Evolutionary conservation across 53 echinoderm and acorn worm genomes (phyloP), one percentile per base, ranked within the genome.

Genomic region (Arbacia lixula): DNA sequence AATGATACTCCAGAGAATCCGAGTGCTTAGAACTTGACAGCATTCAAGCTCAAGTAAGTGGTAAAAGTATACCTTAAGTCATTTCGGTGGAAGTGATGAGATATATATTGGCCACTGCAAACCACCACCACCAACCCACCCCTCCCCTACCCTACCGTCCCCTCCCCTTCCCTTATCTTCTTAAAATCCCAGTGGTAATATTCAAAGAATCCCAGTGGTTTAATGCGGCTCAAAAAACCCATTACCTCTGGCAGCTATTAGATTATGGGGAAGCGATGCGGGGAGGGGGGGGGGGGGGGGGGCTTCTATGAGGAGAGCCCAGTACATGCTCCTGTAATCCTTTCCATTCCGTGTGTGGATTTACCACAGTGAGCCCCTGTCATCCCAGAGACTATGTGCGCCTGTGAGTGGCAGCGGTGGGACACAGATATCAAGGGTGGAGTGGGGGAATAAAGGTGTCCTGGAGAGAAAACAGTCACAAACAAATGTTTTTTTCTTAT

Each of bases 321-420:
- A 32, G 75, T 75, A 75, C 75, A 75, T 41, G 75, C 32, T 54
- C 53, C 36, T 32, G 75, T 75, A 75, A 75, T 75, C 75, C 75
- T 75, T 24, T 75, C 71, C 24, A 75, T 75, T 54, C 54, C 54
- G 30, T n/a, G 20, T 31, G 16, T 28, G 55, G 75, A 75, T 75
- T 54, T 53, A 75, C 22, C 53, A 12, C 6, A 32, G 1, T 75
- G 53, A 53, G 33, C 75, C 24, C 0, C 19, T 36, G 29, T 75
- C 36, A 75, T 75, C 75, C 75, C 36, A 3, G 55, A 54, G 53
- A 19, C 66, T 66, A 66, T 66, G 36, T 66, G 66, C 37, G 20
- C 20, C 66, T 22, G 24, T 36, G 34, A n/a, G n/a, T n/a, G n/a
- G n/a, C n/a, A n/a, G n/a, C n/a, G n/a, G n/a, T n/a, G n/a, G n/a